Evolutionary conservation across 2,113 vertebrate species (phyloP).

Genomic region (Sinocyclocheilus rhinocerous): DNA sequence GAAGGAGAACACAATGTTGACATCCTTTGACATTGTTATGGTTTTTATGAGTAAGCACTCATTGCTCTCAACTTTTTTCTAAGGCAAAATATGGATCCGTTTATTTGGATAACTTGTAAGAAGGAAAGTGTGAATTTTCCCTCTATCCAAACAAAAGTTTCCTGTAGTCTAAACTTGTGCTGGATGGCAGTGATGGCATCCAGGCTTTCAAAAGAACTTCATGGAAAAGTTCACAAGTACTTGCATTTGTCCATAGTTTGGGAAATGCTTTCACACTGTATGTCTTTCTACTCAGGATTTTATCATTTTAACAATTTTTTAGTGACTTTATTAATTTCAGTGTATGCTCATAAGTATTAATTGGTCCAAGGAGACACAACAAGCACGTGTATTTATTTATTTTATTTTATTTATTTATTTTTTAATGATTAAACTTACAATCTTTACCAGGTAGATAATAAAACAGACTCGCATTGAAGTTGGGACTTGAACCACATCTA

Average conservation of each 20-base stretch:
- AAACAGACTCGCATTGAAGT: neutral
- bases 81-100: neutral
- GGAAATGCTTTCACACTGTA: neutral
- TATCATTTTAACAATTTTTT: neutral
- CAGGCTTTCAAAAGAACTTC: neutral
- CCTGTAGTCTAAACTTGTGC: slow-evolving; percentile 20
- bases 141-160: slow-evolving; percentile 3
- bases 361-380: neutral
- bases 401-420: no score
- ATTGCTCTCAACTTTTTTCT: neutral
- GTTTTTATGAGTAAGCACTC: neutral
- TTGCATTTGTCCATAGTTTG: neutral
- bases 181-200: slow-evolving; percentile 18
- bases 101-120: slow-evolving; percentile 1
- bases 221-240: slow-evolving; percentile 9
- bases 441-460: neutral
- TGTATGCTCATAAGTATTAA: neutral
- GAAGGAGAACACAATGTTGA: no score
- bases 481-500: neutral
- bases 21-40: neutral
- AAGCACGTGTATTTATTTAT: no score
- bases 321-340: neutral
- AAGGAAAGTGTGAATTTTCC: neutral
- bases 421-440: neutral
- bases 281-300: neutral